Evolutionary conservation across 2,888 invertebrate species (phyloP).

Genomic region (Yponomeuta cagnagella): DNA sequence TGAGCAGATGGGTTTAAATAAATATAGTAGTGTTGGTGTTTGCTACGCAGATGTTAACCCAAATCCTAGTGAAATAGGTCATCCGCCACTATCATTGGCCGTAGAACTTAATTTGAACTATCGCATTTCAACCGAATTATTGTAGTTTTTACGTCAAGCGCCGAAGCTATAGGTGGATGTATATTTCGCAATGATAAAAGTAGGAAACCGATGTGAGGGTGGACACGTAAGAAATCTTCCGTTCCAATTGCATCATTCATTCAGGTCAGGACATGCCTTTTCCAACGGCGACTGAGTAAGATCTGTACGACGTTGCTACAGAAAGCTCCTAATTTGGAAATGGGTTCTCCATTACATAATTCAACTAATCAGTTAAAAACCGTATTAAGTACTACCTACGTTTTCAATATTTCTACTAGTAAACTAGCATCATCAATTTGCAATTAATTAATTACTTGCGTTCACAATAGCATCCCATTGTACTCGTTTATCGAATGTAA

Average conservation of each 20-base stretch:
- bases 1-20: constrained; percentile 3
- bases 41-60: constrained; percentile 8
- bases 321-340: background rate
- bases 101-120: background rate
- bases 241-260: constrained; percentile 27
- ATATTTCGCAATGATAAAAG: constrained; percentile 9
- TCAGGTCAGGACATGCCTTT: constrained; percentile 8
- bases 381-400: background rate
- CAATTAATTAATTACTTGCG: constrained; percentile 28
- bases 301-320: background rate
- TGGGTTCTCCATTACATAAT: background rate
- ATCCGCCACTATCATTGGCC: background rate
- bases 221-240: constrained; percentile 24
- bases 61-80: constrained; percentile 7
- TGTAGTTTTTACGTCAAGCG: background rate
- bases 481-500: constrained; percentile 60
- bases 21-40: background rate
- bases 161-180: background rate
- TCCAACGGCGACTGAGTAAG: background rate
- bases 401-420: background rate
- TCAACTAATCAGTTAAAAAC: background rate
- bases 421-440: constrained; percentile 25
- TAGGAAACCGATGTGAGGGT: constrained; percentile 8
- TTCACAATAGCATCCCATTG: constrained; percentile 36
- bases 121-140: background rate